Evolutionary conservation across 2,888 invertebrate genomes (phyloP).

Genomic region (Tribolium freemani): DNA sequence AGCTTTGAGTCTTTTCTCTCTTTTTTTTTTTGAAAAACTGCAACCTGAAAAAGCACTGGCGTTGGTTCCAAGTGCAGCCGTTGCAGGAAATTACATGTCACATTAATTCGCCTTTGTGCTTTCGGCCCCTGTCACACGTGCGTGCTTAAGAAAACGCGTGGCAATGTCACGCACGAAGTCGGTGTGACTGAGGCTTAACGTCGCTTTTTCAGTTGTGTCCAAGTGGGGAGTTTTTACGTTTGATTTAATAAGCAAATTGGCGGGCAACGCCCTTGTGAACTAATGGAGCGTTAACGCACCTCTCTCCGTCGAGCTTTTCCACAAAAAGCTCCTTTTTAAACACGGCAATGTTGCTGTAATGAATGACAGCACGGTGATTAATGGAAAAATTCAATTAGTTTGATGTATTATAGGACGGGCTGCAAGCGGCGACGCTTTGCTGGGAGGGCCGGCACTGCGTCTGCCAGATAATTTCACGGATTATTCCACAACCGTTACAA

Average conservation of each 20-base stretch:
- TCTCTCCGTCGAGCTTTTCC: slow-evolving; percentile 22
- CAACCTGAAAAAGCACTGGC: background rate
- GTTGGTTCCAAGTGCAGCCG: background rate
- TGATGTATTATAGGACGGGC: slow-evolving; percentile 44
- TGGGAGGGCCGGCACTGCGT: slow-evolving; percentile 10
- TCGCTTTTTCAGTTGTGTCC: slow-evolving; percentile 33
- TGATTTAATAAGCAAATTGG: slow-evolving; percentile 54
- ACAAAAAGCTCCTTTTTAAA: slow-evolving; percentile 46
- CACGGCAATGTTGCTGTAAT: slow-evolving; percentile 51
- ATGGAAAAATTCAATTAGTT: slow-evolving; percentile 60
- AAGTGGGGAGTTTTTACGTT: slow-evolving; percentile 47
- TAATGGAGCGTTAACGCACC: slow-evolving; percentile 42
- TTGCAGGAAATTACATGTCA: slow-evolving; percentile 51
- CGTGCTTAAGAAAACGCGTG: slow-evolving; percentile 30
- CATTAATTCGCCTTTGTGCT: slow-evolving; percentile 43
- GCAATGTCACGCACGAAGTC: slow-evolving; percentile 24
- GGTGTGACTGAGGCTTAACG: slow-evolving; percentile 26
- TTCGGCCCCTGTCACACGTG: slow-evolving; percentile 28
- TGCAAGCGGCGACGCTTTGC: slow-evolving; percentile 25
- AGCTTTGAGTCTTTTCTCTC: too few relatives aligned
- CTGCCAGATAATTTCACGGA: slow-evolving; percentile 37
- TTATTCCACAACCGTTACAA: slow-evolving; percentile 27
- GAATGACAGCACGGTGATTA: slow-evolving; percentile 57
- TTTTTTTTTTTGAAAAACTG: too few relatives aligned
- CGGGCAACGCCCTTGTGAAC: slow-evolving; percentile 48